phyloP scores from a whole-genome alignment of 2,797 vertebrate species.

The Clarias fuscus region DNA sequence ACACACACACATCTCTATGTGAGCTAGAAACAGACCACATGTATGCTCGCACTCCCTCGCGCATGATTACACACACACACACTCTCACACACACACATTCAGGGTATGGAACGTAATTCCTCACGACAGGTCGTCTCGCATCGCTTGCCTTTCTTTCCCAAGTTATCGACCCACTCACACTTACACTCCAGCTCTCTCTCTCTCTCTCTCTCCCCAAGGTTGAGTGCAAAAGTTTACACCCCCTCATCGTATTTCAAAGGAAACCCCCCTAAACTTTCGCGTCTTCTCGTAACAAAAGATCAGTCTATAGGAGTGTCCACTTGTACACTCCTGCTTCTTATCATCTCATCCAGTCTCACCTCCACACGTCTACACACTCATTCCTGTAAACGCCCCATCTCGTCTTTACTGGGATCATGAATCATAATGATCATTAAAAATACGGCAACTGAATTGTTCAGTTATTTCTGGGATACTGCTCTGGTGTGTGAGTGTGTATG shows the following conservation, averaged over 20 bases:
- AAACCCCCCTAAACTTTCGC: not conserved
- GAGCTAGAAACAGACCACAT: constrained; percentile 8
- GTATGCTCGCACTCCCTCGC: constrained; percentile 6
- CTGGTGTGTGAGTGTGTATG: not conserved
- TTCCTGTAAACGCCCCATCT: not conserved
- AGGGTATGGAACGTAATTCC: constrained; percentile 18
- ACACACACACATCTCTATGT: not conserved
- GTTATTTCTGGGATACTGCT: not conserved
- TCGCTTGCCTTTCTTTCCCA: constrained; percentile 17
- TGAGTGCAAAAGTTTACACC: not conserved
- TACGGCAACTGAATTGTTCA: not conserved
- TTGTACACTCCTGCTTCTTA: not conserved
- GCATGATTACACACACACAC: constrained; percentile 1
- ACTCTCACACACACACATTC: constrained; percentile 11
- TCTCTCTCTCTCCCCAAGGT: not conserved
- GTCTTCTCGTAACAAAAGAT: too few species aligned
- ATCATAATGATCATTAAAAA: not conserved
- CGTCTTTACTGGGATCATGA: not conserved
- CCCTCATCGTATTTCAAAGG: not conserved
- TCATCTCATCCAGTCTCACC: not conserved
- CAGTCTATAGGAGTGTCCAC: not conserved
- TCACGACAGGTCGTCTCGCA: constrained; percentile 34
- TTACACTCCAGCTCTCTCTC: not conserved
- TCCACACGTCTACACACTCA: not conserved
- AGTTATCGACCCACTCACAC: constrained; percentile 10